Percentiles rank a stretch among this genome's conserved stretches.
Evolutionary conservation across 2,888 invertebrate species (phyloP).

Genomic region (Caenorhabditis wallacei): DNA sequence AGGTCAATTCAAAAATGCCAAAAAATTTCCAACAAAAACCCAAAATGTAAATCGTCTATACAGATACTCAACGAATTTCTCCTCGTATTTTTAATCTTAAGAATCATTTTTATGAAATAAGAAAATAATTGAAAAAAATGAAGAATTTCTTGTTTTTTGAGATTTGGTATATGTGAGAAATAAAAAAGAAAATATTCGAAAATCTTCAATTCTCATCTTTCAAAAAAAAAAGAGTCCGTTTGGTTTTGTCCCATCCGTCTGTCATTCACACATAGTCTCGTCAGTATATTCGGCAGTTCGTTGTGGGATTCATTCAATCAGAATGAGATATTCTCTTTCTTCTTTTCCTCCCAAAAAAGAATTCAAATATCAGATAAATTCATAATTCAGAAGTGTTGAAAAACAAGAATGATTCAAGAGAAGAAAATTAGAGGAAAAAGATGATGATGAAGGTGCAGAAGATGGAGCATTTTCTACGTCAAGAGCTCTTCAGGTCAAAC

Average conservation of each 20-base stretch:
- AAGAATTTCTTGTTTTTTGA: not conserved
- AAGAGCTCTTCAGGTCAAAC: constrained; percentile 53
- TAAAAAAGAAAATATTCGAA: not conserved
- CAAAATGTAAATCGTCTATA: not conserved
- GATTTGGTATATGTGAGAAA: not conserved
- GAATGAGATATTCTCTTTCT: constrained; percentile 20
- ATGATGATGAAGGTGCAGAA: constrained; percentile 26
- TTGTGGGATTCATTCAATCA: constrained; percentile 25
- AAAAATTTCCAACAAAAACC: not conserved
- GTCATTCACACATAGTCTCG: constrained; percentile 56
- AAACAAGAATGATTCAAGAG: constrained; percentile 28
- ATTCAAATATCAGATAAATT: not conserved
- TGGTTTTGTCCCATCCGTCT: constrained; percentile 18
- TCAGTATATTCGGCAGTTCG: constrained; percentile 35
- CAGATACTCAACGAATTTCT: no score
- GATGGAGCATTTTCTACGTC: constrained; percentile 28
- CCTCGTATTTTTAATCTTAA: no score
- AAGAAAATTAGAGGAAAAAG: constrained; percentile 2
- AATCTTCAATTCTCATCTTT: constrained; percentile 17
- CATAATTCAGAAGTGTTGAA: constrained; percentile 4
- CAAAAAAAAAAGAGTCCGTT: constrained; percentile 11
- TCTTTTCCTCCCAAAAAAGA: constrained; percentile 4
- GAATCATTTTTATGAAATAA: no score
- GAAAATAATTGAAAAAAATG: not conserved
- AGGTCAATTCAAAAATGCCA: not conserved